Evolutionary conservation across 2,888 invertebrate genomes (phyloP).

Genomic region (Terebella lapidaria): DNA sequence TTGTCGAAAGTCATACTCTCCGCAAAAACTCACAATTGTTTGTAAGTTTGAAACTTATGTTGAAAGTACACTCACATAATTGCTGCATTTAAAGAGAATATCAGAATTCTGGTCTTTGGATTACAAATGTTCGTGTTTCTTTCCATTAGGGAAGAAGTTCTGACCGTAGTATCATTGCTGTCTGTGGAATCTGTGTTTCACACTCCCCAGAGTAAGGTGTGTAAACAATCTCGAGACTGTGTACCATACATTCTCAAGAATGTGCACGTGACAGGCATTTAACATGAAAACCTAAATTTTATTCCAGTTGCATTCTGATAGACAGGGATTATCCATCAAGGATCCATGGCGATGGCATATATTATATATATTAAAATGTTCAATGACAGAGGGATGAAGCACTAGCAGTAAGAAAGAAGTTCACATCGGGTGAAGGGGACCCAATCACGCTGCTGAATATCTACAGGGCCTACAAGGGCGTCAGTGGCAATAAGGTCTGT

Average conservation of each 20-base stretch:
- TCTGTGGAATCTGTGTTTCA: conserved; percentile 83
- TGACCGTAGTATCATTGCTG: conserved; percentile 80
- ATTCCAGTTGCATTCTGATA: too few species aligned
- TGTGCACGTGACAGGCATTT: too few species aligned
- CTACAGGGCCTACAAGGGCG: conserved; percentile 71
- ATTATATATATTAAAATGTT: background rate
- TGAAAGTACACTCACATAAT: too few species aligned
- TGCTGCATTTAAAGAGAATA: too few species aligned
- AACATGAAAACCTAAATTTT: too few species aligned
- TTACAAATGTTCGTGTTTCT: too few species aligned
- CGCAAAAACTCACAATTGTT: conserved; percentile 67
- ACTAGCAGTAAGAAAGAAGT: conserved; percentile 68
- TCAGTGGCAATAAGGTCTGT: conserved; percentile 58
- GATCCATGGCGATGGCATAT: too few species aligned
- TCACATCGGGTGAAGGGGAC: conserved; percentile 81
- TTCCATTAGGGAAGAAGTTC: conserved; percentile 55
- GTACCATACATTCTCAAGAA: too few species aligned
- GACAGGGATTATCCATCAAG: too few species aligned
- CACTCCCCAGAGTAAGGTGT: conserved; percentile 65
- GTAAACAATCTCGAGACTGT: too few species aligned
- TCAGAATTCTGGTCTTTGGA: too few species aligned
- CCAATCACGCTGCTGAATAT: conserved; percentile 87
- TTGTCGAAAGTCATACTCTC: conserved; percentile 76
- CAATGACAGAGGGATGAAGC: conserved; percentile 66
- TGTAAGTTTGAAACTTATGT: conserved; percentile 44